Conservation (phyloP, 35 echinoderm and acorn worm species). For the Amphiura filiformis region DNA sequence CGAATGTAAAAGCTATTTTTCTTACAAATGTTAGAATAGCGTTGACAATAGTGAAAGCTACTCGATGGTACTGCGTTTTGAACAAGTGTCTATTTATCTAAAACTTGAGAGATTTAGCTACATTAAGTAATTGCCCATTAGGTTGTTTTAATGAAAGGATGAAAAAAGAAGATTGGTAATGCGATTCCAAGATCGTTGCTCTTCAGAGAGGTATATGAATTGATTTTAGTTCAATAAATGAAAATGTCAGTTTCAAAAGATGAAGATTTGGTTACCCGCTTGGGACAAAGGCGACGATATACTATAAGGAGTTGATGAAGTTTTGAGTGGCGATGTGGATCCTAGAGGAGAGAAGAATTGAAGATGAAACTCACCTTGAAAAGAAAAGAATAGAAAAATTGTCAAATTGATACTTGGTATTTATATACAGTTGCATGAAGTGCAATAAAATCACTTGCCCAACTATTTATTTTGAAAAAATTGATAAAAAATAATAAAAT, state of each 20-base stretch:
- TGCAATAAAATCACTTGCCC: too few species aligned
- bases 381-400: too few species aligned
- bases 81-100: neutral
- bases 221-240: neutral
- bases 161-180: neutral
- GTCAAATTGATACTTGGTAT: too few species aligned
- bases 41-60: neutral
- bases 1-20: constrained; percentile 5
- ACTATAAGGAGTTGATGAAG: neutral
- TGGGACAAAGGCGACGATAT: neutral
- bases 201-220: neutral
- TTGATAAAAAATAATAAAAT: too few species aligned
- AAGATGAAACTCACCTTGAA: too few species aligned
- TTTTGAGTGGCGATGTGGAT: too few species aligned
- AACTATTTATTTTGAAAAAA: too few species aligned
- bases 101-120: neutral
- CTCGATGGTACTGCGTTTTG: neutral
- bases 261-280: neutral
- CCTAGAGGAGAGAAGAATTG: too few species aligned
- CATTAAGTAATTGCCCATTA: constrained; percentile 5
- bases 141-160: neutral
- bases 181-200: neutral
- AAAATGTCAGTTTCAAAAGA: neutral
- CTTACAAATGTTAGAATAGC: neutral
- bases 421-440: too few species aligned